Conservation (phyloP, 1,140 invertebrate species). For the Cydia fagiglandana region DNA sequence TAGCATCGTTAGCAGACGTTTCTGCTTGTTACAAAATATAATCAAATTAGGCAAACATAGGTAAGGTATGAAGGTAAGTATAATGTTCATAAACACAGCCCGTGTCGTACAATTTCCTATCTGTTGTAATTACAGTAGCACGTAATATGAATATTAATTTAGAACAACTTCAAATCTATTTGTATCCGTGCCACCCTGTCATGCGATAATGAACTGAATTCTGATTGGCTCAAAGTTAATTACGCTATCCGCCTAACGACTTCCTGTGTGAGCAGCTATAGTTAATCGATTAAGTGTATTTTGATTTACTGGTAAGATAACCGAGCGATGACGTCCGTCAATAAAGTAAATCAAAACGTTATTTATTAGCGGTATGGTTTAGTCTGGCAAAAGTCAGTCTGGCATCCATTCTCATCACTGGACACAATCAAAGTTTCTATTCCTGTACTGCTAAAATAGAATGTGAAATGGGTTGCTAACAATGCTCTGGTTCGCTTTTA, state of each 20-base stretch:
- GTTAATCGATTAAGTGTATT: slow-evolving; percentile 3
- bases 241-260: slow-evolving; percentile 1
- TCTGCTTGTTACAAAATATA: no score
- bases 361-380: slow-evolving; percentile 31
- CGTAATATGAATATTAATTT: background rate
- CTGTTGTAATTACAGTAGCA: no score
- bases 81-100: no score
- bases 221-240: slow-evolving; percentile 1
- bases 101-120: no score
- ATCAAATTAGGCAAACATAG: no score
- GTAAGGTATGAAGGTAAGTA: no score
- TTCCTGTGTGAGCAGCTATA: slow-evolving; percentile 14
- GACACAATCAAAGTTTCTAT: slow-evolving; percentile 14
- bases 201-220: background rate
- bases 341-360: slow-evolving; percentile 22
- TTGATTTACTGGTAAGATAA: slow-evolving; percentile 17
- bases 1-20: no score
- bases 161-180: background rate
- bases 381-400: slow-evolving; percentile 29
- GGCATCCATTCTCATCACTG: slow-evolving; percentile 6
- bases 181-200: background rate
- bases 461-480: background rate
- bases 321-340: slow-evolving; percentile 21
- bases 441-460: background rate
- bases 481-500: background rate